Evolutionary conservation across 2,888 invertebrate species (phyloP).

Genomic region (Dioctria linearis): DNA sequence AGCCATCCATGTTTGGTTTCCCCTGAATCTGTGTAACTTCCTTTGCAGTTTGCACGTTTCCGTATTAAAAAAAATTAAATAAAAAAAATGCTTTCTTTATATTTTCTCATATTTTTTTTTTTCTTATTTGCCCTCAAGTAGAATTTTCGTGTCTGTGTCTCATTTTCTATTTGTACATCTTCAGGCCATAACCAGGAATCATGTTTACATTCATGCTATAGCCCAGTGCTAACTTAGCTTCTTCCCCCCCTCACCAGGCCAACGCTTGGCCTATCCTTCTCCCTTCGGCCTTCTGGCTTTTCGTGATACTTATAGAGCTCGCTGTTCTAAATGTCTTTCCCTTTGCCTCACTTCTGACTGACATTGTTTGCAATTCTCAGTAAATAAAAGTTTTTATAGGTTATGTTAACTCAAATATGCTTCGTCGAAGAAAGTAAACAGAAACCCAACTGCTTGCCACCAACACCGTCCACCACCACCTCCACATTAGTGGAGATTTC

Average conservation of each 20-base stretch:
- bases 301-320: background rate
- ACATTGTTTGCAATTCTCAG: constrained; percentile 43
- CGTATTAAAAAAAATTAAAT: background rate
- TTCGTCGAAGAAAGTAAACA: constrained; percentile 31
- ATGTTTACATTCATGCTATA: constrained; percentile 6
- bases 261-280: too few species aligned
- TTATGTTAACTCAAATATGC: constrained; percentile 43
- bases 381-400: constrained; percentile 48
- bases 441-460: constrained; percentile 6
- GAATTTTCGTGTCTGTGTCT: background rate
- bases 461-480: too few species aligned
- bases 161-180: constrained; percentile 2
- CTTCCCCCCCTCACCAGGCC: too few species aligned
- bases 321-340: background rate
- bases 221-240: background rate
- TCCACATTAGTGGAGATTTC: too few species aligned
- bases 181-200: background rate
- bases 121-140: background rate
- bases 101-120: background rate
- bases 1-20: background rate
- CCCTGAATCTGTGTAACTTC: background rate
- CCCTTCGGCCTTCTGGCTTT: background rate
- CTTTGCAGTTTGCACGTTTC: background rate
- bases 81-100: too few species aligned
- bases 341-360: background rate